Evolutionary conservation across 2,888 invertebrate species (phyloP), one percentile per base, ranked within the genome.

Genomic region (Hydropsyche betteni): DNA sequence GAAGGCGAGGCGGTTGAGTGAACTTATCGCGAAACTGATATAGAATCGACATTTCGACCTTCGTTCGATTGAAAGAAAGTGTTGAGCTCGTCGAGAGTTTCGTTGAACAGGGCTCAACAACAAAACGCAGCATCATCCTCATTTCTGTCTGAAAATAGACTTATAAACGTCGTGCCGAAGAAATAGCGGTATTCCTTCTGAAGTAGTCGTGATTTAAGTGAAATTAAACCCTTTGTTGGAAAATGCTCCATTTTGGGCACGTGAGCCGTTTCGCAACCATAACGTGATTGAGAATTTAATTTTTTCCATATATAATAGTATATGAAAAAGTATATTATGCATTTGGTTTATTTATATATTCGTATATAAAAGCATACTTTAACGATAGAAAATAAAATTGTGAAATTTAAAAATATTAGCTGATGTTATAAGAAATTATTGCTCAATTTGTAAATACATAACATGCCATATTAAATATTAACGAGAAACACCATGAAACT

Each of bases 131-230:
- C 72, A 58, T 72, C 72, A 72, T 72, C 72, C 33, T 72, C 36
- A 36, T 72, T 72, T 55, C 61, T 14, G n/a, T 7, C 58, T 64
- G 64, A 64, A 64, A 38, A 58, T 72, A 72, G 58, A 72, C 36
- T 72, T 36, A 36, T 64, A 36, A 70, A 36, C 38, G 72, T 44
- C 58, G 58, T 58, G 72, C 58, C 44, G n/a, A 16, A 55, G 72
- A 58, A 55, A 72, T 72, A 72, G 72, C 72, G 72, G 72, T 72
- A 44, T 72, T 72, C 34, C 72, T 72, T 72, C 64, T 72, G 50
- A 72, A 72, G 72, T 36, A 61, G 50, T 72, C 72, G 72, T 72
- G 72, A 72, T 72, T 72, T 72, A 72, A 72, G 58, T 72, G 72
- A 72, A 72, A 72, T 72, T 72, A 72, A 36, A 53, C 55, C 58